A percentile compares a stretch with the other conserved stretches of the same genome.
These are phyloP conservation scores for Eulemur mongoz DNA, from an alignment of 2,797 vertebrate genomes.

Conservation along the genomic window DNA sequence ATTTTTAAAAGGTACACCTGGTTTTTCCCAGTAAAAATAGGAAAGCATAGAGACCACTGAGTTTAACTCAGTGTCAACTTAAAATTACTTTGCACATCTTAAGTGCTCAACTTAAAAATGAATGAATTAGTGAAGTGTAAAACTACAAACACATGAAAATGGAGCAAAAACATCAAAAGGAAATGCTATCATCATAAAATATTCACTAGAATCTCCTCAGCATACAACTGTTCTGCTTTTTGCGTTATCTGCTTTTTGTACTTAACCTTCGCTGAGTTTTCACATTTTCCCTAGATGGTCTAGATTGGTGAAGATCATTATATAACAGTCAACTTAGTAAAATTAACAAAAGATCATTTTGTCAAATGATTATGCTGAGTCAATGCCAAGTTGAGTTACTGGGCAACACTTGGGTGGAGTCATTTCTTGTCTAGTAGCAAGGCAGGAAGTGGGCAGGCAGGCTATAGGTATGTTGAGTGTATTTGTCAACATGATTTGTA, in stretches of 20 bases:
- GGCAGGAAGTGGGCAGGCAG: background rate
- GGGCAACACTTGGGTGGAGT: conserved; percentile 60
- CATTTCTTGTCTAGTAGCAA: conserved; percentile 78
- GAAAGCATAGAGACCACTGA: background rate
- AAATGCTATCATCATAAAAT: conserved; percentile 54
- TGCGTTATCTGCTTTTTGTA: conserved; percentile 30
- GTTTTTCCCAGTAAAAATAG: conserved; percentile 25
- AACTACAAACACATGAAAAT: background rate
- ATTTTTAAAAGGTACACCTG: background rate
- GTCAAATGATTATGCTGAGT: conserved; percentile 80
- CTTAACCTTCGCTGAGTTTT: conserved; percentile 54
- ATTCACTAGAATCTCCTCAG: conserved; percentile 65
- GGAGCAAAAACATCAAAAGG: background rate
- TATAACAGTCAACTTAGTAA: conserved; percentile 79
- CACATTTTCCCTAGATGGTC: conserved; percentile 66
- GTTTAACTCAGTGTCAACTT: conserved; percentile 32
- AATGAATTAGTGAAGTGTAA: background rate
- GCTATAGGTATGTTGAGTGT: conserved; percentile 49
- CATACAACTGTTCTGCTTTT: conserved; percentile 33
- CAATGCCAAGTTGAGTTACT: conserved; percentile 73
- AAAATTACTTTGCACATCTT: background rate
- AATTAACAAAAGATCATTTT: conserved; percentile 69
- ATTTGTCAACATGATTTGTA: conserved; percentile 44
- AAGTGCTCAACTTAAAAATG: background rate
- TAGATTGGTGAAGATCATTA: conserved; percentile 73